These are phyloP conservation scores for Hololepta plana DNA, from an alignment of 2,888 invertebrate genomes.

Conservation along the genomic window DNA sequence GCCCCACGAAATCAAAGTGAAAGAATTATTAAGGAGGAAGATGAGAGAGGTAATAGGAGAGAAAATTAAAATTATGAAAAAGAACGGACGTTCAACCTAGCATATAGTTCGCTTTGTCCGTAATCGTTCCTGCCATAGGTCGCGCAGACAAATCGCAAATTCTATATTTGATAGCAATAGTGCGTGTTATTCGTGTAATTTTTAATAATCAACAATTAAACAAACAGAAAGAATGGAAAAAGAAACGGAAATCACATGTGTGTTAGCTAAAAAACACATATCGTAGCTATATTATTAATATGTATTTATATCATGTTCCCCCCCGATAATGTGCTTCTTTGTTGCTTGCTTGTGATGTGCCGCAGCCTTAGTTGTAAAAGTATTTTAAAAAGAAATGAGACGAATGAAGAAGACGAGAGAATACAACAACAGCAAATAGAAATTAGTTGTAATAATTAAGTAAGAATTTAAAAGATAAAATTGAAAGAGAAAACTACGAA, in stretches of 20 bases:
- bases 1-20: conserved; percentile 6
- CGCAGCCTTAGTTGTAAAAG: conserved; percentile 13
- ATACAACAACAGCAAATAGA: no score
- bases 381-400: not conserved
- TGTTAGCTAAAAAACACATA: conserved; percentile 6
- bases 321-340: conserved; percentile 28
- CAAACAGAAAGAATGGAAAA: conserved; percentile 12
- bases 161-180: conserved; percentile 28
- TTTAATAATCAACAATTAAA: conserved; percentile 9
- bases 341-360: conserved; percentile 19
- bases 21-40: not conserved
- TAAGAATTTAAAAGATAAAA: no score
- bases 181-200: no score
- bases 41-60: no score
- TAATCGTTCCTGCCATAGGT: conserved; percentile 28
- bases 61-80: not conserved
- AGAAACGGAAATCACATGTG: conserved; percentile 15
- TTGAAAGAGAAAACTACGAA: no score
- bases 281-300: no score
- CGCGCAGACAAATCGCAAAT: conserved; percentile 20
- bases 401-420: conserved; percentile 1
- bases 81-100: conserved; percentile 1
- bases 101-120: conserved; percentile 29
- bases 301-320: conserved; percentile 12
- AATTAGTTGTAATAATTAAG: no score